phyloP scores from a whole-genome alignment of 2,797 vertebrate species.

The Choloepus didactylus region DNA sequence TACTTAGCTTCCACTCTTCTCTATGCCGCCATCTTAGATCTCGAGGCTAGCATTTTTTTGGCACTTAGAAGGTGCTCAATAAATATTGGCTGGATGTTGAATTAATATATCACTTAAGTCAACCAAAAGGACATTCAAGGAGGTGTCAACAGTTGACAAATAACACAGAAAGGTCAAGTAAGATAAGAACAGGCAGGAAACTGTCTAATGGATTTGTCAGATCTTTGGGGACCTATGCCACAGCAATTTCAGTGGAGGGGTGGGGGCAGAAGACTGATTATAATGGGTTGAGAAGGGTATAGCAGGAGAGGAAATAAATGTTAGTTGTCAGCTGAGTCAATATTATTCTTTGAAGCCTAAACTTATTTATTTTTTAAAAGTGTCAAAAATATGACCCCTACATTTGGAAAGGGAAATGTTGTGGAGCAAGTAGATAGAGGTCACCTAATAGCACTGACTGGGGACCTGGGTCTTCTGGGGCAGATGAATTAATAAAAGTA shows the following conservation, averaged over 20 bases:
- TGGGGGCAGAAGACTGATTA: background rate
- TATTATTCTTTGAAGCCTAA: background rate
- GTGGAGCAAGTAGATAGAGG: background rate
- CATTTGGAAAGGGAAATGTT: background rate
- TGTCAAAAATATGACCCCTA: background rate
- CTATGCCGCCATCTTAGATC: no score
- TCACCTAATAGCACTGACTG: background rate
- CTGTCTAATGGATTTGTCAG: background rate
- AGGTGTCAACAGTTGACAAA: background rate
- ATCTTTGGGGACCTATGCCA: background rate
- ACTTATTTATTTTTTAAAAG: background rate
- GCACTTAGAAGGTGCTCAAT: background rate
- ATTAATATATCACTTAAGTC: background rate
- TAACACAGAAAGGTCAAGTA: background rate
- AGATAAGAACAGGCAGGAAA: background rate
- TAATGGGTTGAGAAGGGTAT: background rate
- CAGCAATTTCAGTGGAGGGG: background rate
- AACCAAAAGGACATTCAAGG: background rate
- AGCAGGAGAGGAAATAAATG: background rate
- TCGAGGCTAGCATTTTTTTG: background rate
- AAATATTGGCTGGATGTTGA: background rate
- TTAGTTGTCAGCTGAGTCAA: background rate
- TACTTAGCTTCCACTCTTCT: no score
- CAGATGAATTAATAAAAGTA: background rate
- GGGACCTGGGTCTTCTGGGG: background rate